Base-by-base conservation (phyloP, 2,888 invertebrate species). In the Synanthedon tipuliformis region DNA sequence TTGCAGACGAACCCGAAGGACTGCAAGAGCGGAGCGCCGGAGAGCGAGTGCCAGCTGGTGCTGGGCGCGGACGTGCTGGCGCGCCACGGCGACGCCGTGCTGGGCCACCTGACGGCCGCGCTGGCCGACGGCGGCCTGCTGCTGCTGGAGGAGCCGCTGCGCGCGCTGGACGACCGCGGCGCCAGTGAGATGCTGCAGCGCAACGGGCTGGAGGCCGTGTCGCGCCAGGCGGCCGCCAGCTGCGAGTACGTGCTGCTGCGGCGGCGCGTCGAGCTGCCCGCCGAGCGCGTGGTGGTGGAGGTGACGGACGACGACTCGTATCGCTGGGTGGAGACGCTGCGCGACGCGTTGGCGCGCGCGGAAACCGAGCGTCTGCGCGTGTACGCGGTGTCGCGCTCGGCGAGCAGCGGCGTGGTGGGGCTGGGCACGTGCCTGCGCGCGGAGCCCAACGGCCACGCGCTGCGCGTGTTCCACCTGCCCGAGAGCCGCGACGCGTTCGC, bases 351-450 rank as follows among this genome's bases (percentile, higher is more conserved):
- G 73, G 90, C 90, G 57, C 90, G 90, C 55, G 88, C 91, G 51
- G 90, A 92, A 68, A 73, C 77, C 23, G 89, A 89, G 55, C 88
- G 84, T 40, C 74, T 86, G 58, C 91, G 92, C 62, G 89, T 95
- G 54, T 90, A 92, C 64, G 71, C 95, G 41, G 91, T 93, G 53
- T 89, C 92, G 55, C 91, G 92, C 49, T 90, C 92, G 63, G 89
- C 92, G 55, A 74, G 89, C 27, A 89, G 90, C 73, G 98, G 99
- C 57, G 89, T 95, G 58, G 88, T 97, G 54, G 99, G 99, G 50
- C 89, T 99, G 73, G 92, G 94, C 68, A 94, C 96, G 71, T 99
- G 99, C 78, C 89, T 99, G 61, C 93, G 93, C 67, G 92, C 91
- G 64, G 98, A 98, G 88, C 90, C 93, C 5, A 96, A 96, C 59